These are phyloP conservation scores for Baccha elongata DNA, from an alignment of 2,888 invertebrate species.

Conservation along the genomic window DNA sequence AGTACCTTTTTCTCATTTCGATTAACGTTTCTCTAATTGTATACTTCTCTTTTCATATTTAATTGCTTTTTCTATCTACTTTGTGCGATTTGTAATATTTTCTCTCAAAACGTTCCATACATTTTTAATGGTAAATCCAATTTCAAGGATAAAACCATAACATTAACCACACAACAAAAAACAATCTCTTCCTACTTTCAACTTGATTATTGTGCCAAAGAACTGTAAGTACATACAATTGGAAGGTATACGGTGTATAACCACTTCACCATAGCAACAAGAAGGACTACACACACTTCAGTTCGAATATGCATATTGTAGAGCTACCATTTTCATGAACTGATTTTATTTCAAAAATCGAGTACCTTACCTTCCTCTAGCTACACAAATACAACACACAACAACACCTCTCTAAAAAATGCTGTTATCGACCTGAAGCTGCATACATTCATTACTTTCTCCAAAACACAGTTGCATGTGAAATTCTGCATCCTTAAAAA, in stretches of 20 bases:
- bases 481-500: slow-evolving; percentile 37
- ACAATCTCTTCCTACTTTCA: background rate
- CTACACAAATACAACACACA: too few species aligned
- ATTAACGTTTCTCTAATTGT: too few species aligned
- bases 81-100: too few species aligned
- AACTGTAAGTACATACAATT: slow-evolving; percentile 10
- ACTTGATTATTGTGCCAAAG: slow-evolving; percentile 10
- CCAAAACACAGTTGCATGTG: background rate
- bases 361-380: background rate
- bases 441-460: background rate
- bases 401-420: background rate
- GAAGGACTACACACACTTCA: slow-evolving; percentile 16
- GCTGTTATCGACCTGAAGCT: slow-evolving; percentile 40
- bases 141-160: slow-evolving; percentile 24
- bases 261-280: slow-evolving; percentile 53
- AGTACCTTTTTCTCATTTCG: too few species aligned
- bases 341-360: slow-evolving; percentile 11
- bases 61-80: too few species aligned
- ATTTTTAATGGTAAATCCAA: background rate
- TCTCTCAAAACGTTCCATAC: too few species aligned
- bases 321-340: slow-evolving; percentile 19
- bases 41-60: too few species aligned
- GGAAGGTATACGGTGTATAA: background rate
- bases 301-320: too few species aligned
- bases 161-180: slow-evolving; percentile 5